Evolutionary conservation across 2,797 vertebrate genomes (phyloP).

Genomic region (Sebastes melanostomus): DNA sequence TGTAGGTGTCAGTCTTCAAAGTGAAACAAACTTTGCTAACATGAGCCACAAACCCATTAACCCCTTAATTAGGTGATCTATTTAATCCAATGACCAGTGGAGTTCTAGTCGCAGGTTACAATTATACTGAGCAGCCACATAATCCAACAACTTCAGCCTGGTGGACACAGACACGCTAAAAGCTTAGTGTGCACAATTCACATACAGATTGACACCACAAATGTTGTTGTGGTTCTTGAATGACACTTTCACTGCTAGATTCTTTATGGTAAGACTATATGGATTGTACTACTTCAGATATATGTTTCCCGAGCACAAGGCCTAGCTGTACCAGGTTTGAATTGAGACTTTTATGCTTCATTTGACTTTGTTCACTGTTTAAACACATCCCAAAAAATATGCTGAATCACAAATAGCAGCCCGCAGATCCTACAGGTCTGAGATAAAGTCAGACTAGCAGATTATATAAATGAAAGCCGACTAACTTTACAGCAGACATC

Average conservation of each 20-base stretch:
- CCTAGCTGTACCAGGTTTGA: not conserved
- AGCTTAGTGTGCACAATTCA: not conserved
- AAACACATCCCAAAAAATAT: not conserved
- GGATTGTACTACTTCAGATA: not conserved
- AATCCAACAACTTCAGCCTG: not conserved
- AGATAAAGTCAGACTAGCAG: not conserved
- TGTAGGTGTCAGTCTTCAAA: not conserved
- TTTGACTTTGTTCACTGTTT: not conserved
- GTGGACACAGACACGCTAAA: not conserved
- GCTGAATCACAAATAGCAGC: not conserved
- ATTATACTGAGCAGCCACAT: not conserved
- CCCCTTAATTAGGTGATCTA: not conserved
- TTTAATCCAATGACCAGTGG: not conserved
- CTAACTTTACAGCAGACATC: slow-evolving; percentile 36
- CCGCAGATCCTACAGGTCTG: not conserved
- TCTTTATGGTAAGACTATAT: not conserved
- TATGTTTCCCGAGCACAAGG: not conserved
- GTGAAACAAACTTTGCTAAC: not conserved
- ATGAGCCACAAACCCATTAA: not conserved
- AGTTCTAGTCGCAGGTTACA: not conserved
- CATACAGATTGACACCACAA: not conserved
- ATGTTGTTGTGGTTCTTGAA: not conserved
- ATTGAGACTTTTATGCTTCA: not conserved
- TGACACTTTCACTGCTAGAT: not conserved
- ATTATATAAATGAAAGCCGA: slow-evolving; percentile 36